Evolutionary conservation across 92 coral and sea anemone genomes (phyloP).

Genomic region (Epizoanthus scotinus): DNA sequence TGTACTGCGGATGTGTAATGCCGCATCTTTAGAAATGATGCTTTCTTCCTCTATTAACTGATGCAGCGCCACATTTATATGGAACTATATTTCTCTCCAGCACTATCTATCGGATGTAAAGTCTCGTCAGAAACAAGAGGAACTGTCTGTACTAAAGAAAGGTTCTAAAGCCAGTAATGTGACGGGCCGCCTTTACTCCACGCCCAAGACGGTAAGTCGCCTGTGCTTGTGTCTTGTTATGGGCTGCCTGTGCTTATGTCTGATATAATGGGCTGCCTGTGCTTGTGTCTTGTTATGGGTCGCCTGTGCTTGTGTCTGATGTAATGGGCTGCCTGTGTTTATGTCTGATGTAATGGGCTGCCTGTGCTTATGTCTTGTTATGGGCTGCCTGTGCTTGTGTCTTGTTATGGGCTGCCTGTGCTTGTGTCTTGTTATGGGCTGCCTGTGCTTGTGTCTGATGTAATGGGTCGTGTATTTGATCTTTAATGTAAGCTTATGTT

Average conservation of each 20-base stretch:
- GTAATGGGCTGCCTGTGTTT: neutral
- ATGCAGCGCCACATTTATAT: neutral
- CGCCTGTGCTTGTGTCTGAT: neutral
- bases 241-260: neutral
- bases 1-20: no score
- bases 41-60: no score
- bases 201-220: slow-evolving; percentile 78
- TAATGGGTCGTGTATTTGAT: no score
- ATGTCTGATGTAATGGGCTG: neutral
- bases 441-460: neutral
- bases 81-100: slow-evolving; percentile 33
- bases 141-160: slow-evolving; percentile 54
- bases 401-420: neutral
- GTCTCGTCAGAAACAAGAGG: slow-evolving; percentile 78
- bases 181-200: slow-evolving; percentile 67
- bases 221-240: neutral
- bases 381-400: neutral
- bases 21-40: no score
- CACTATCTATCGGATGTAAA: slow-evolving; percentile 79
- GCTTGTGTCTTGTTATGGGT: neutral
- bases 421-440: neutral
- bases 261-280: neutral
- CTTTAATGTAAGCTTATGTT: neutral
- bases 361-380: neutral
- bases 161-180: slow-evolving; percentile 61